phyloP scores from a whole-genome alignment of 2,888 invertebrate genomes.

The Erebia epiphron region DNA sequence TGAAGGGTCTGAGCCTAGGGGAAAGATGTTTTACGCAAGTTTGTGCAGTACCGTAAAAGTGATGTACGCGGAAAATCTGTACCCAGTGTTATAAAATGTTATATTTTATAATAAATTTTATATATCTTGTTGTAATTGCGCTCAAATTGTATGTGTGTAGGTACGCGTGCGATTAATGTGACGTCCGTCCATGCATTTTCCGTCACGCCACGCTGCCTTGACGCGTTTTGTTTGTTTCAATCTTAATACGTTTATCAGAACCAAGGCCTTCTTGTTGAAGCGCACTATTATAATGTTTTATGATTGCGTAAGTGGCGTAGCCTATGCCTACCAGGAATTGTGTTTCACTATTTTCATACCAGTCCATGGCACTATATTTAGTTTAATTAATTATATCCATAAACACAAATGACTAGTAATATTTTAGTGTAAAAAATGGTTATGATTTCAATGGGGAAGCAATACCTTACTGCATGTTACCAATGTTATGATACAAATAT shows the following conservation, averaged over 20 bases:
- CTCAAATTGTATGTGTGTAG: too few relatives aligned
- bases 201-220: background rate
- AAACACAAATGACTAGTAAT: background rate
- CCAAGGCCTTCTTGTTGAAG: constrained; percentile 26
- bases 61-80: too few relatives aligned
- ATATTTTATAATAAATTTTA: too few relatives aligned
- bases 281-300: constrained; percentile 27
- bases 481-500: too few relatives aligned
- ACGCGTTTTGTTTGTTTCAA: background rate
- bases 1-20: too few relatives aligned
- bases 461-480: background rate
- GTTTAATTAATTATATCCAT: constrained; percentile 16
- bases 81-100: too few relatives aligned
- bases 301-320: constrained; percentile 22
- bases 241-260: constrained; percentile 16
- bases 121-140: too few relatives aligned
- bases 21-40: too few relatives aligned
- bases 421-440: background rate
- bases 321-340: constrained; percentile 30
- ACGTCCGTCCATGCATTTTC: background rate
- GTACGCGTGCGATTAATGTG: background rate
- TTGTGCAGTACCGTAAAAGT: too few relatives aligned
- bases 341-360: constrained; percentile 27
- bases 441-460: background rate
- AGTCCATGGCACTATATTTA: constrained; percentile 20